Base-by-base conservation (phyloP, 1,140 invertebrate genomes). In the Ylistrum balloti region DNA sequence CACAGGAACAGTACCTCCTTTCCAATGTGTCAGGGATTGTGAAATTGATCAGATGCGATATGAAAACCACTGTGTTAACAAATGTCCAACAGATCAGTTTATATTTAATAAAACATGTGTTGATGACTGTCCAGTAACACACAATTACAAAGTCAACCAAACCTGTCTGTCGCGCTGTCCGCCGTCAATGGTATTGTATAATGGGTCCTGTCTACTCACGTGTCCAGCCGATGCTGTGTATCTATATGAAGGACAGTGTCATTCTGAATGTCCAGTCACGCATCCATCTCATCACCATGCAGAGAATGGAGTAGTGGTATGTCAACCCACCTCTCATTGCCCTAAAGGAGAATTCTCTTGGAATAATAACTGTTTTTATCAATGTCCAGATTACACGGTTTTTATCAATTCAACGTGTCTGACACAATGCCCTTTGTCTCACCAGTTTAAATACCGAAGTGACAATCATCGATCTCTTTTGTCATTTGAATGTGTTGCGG, bases 311-410 rank as follows among this genome's bases (percentile, higher is more conserved):
- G 1, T 9, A 0, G 56, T 74, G 5, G 56, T 17, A 74, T 74
- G 56, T 74, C 56, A 28, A 7, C 5, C n/a, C 5, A 28, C 56
- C 13, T 22, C 56, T 7, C 5, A 28, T 28, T 74, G 56, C 17
- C 56, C 56, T 2, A 11, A 74, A 74, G 56, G 56, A 28, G 22
- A n/a, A n/a, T 74, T 74, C 56, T 5, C 56, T 5, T 74, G 56
- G 56, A n/a, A 74, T 74, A 74, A 74, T 74, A n/a, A 74, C 1
- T 74, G 56, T 74, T 74, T 74, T 7, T 74, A 74, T 74, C 56
- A 74, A 17, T 74, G 56, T n/a, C 56, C 56, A 0, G 56, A 74
- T 28, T 5, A 74, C n/a, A 74, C 56, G 0, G 9, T 28, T 74
- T n/a, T 74, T 11, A 7, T n/a, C 17, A 74, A 74, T 28, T n/a